Percentiles rank a stretch among this genome's conserved stretches.
phyloP scores from a whole-genome alignment of 2,797 vertebrate species.

The Rhyacichthys aspro region DNA sequence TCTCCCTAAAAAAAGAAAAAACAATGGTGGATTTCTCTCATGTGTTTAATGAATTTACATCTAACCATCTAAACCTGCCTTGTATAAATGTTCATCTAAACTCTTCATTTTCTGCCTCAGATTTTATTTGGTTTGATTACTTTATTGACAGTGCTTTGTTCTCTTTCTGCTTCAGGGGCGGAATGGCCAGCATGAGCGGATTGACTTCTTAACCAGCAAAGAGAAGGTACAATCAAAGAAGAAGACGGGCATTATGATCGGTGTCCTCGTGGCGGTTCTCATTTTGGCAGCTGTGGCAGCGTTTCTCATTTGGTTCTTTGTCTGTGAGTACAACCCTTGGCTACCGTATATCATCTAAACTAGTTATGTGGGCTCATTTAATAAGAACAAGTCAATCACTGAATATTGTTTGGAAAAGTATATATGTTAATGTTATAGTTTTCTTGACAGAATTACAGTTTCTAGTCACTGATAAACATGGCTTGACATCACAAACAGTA shows the following conservation, averaged over 20 bases:
- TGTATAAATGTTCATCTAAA: no score
- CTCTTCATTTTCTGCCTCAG: no score
- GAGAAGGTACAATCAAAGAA: constrained; percentile 56
- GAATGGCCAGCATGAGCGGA: constrained; percentile 58
- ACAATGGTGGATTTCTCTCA: background rate
- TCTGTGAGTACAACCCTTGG: constrained; percentile 64
- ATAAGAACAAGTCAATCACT: constrained; percentile 13
- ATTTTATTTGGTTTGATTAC: no score
- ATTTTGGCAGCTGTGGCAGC: constrained; percentile 63
- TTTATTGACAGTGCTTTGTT: background rate
- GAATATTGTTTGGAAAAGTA: constrained; percentile 10
- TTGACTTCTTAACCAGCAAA: constrained; percentile 66
- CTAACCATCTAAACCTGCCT: no score
- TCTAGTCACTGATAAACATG: constrained; percentile 29
- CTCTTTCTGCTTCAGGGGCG: constrained; percentile 32
- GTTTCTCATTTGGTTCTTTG: constrained; percentile 78
- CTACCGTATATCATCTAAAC: background rate
- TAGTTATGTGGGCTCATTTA: background rate
- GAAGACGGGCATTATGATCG: constrained; percentile 51
- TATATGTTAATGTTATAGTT: constrained; percentile 17
- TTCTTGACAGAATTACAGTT: constrained; percentile 21
- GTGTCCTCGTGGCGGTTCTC: constrained; percentile 59
- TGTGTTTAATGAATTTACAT: background rate
- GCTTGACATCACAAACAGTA: constrained; percentile 37
- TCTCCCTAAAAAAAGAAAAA: no score